Conservation (phyloP, 2,888 invertebrate genomes). For the Leucophenga maculata region DNA sequence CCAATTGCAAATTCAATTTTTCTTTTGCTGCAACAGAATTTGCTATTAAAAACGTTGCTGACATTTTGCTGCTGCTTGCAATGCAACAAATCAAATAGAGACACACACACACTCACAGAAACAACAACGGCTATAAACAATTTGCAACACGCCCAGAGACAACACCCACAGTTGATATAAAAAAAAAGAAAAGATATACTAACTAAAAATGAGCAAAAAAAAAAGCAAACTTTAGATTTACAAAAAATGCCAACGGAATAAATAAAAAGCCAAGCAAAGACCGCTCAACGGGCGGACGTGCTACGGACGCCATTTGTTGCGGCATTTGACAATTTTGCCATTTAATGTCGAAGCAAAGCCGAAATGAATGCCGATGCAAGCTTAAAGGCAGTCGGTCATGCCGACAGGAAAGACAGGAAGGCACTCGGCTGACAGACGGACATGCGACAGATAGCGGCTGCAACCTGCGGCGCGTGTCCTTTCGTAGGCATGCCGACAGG, state of each 20-base stretch:
- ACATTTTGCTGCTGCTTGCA: background rate
- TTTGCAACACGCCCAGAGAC: background rate
- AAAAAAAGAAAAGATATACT: background rate
- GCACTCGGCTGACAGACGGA: background rate
- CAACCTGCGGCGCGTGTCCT: background rate
- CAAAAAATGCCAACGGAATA: conserved; percentile 19
- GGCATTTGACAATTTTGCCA: conserved; percentile 52
- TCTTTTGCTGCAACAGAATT: too few relatives aligned
- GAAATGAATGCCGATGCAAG: background rate
- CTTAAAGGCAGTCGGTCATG: background rate
- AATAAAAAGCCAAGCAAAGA: conserved; percentile 1
- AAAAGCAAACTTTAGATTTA: conserved; percentile 22
- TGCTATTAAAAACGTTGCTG: background rate
- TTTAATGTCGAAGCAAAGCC: conserved; percentile 37
- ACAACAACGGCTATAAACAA: background rate
- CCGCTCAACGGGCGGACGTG: conserved; percentile 37
- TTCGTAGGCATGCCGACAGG: background rate
- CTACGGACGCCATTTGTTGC: conserved; percentile 50
- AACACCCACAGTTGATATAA: background rate
- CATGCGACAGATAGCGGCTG: background rate
- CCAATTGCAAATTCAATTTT: too few relatives aligned
- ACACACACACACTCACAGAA: background rate
- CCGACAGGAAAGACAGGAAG: background rate
- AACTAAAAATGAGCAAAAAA: conserved; percentile 22
- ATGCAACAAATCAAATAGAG: background rate